Base-by-base conservation (phyloP, 2,888 invertebrate species). In the Leucania comma region DNA sequence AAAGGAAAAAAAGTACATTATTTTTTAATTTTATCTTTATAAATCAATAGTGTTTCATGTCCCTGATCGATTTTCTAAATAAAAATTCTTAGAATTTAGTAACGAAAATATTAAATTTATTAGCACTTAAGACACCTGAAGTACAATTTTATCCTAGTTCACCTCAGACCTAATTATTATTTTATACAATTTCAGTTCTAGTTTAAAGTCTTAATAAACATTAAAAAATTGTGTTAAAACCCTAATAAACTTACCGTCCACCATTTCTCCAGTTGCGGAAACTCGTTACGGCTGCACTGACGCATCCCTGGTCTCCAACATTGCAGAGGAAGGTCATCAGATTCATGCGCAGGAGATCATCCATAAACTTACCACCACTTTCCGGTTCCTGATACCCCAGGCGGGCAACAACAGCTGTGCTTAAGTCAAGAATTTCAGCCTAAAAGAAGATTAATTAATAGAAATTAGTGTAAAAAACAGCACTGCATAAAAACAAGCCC, bases 311-410 rank as follows among this genome's bases (percentile, higher is more conserved):
- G 53, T 96, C 92, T 0, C 92, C 95, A 12, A 94, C 88, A 56
- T 94, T 90, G 76, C 97, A 97, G 0, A 97, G 96, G 96, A 97
- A 97, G 20, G 92, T 90, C 85, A 97, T 93, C 0, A 97, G 91
- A 59, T 96, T 92, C 90, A 94, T 93, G 65, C 97, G 93, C 51
- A 97, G 92, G 50, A 97, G 90, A 73, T 96, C 93, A 1, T 94
- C 95, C 86, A 97, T 94, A 84, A 95, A 96, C 12, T 93, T 86
- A 53, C 97, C 96, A 0, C 86, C 84, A 0, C 32, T 57, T 20
- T 78, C 73, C 0, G 87, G 81, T 63, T 97, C 97, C 1, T 88
- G 84, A 80, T 94, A 97, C 2, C 96, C 96, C 8, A 97, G 93
- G n/a, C 94, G 90, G 0, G 88, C 77, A 38, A 96, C 96, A 0